Base-by-base conservation (phyloP, 2,797 vertebrate genomes). In the Gallinago stenura region DNA sequence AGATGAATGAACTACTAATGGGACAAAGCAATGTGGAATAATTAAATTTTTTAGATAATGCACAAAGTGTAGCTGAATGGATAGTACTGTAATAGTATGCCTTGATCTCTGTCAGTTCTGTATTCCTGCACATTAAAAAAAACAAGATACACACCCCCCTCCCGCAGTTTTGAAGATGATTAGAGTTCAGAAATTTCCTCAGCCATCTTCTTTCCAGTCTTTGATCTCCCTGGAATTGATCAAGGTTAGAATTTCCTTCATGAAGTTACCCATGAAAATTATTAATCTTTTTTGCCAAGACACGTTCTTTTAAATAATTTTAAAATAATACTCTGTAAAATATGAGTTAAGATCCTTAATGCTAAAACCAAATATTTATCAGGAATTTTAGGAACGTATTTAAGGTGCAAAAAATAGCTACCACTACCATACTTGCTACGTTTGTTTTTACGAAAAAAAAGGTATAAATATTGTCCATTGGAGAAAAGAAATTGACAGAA, bases 1-100 rank as follows among this genome's bases (percentile, higher is more conserved):
- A 94, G 81, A 95, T 89, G 77, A 94, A 97, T 96, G 90, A 95
- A 89, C 77, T 96, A 70, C 86, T 96, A 94, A 96, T 87, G 88
- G 73, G 73, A 90, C 73, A 89, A 92, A 87, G 43, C 70, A 93
- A 93, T 92, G 54, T 77, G 60, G 83, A 95, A 93, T 77, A 94
- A 89, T 84, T 87, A 87, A 83, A 37, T 71, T 89, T 91, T 90
- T 84, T 41, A 96, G 90, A 86, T 95, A 95, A 93, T 90, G 50
- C 31, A 76, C 24, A 69, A 86, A 94, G 39, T 41, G 65, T 48
- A 90, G 54, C 65, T 90, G 51, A 89, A 88, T 79, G 50, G 24
- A 43, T 76, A 89, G 41, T 56, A 58, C 17, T 60, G 58, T 62
- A 89, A 79, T 7, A 45, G 16, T 51, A 56, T 70, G 39, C 35